Percentiles rank a stretch among this genome's conserved stretches.
phyloP scores from a whole-genome alignment of 2,888 invertebrate species.

The Agrotis segetum region DNA sequence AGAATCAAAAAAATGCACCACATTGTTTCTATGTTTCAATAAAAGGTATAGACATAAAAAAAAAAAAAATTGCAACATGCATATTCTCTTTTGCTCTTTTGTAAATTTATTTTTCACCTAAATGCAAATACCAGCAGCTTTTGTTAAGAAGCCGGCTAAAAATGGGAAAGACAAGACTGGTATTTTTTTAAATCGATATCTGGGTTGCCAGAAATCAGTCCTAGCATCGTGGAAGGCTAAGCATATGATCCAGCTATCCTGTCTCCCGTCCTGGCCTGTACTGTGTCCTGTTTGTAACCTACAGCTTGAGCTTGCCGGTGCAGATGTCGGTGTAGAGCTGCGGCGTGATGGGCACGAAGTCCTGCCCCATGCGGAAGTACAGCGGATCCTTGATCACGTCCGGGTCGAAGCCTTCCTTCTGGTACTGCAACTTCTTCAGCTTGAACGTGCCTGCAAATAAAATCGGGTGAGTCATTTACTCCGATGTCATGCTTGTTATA shows the following conservation, averaged over 20 bases:
- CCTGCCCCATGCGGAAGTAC: constrained; percentile 91
- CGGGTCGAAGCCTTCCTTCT: constrained; percentile 96
- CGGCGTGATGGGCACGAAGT: constrained; percentile 91
- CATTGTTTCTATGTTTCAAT: too few relatives aligned
- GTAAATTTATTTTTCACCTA: neutral
- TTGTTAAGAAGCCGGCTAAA: neutral
- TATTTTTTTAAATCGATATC: too few relatives aligned
- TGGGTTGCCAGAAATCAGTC: too few relatives aligned
- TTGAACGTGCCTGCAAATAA: constrained; percentile 95
- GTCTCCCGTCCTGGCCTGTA: constrained; percentile 42
- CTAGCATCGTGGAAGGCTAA: neutral
- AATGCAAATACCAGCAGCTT: neutral
- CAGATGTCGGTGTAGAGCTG: constrained; percentile 92
- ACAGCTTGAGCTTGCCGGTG: constrained; percentile 86
- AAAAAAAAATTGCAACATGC: too few relatives aligned
- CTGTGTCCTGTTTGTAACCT: constrained; percentile 53
- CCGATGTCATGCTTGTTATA: too few relatives aligned
- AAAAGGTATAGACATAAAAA: too few relatives aligned
- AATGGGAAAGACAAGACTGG: too few relatives aligned
- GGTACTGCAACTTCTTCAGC: constrained; percentile 96
- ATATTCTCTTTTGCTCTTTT: too few relatives aligned
- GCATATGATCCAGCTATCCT: neutral
- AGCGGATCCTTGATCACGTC: constrained; percentile 93
- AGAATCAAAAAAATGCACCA: too few relatives aligned
- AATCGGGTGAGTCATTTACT: neutral